Conservation (phyloP, 2,888 invertebrate genomes). For the Plebejus argus region DNA sequence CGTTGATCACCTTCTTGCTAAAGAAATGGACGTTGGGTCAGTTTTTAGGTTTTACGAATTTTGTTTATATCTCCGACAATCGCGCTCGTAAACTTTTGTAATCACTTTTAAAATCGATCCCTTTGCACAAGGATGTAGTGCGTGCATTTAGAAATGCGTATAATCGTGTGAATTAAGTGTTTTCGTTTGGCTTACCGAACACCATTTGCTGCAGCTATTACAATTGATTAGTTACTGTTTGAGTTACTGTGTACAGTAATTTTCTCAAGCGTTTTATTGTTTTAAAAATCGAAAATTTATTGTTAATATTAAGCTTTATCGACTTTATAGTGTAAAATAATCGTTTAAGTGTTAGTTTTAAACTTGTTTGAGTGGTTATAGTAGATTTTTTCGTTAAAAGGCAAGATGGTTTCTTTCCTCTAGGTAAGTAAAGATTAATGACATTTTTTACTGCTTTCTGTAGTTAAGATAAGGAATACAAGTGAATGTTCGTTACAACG, state of each 20-base stretch:
- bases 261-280: constrained; percentile 52
- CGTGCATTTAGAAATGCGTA: constrained; percentile 58
- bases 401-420: constrained; percentile 54
- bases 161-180: constrained; percentile 61
- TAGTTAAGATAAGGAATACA: constrained; percentile 49
- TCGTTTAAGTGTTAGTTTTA: constrained; percentile 57
- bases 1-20: constrained; percentile 68
- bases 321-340: constrained; percentile 50
- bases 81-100: constrained; percentile 75
- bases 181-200: constrained; percentile 56
- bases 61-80: constrained; percentile 79
- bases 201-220: constrained; percentile 50
- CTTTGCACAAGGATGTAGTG: constrained; percentile 67
- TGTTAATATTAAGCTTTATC: constrained; percentile 53
- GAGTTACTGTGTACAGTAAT: constrained; percentile 44
- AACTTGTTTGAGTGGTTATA: constrained; percentile 45
- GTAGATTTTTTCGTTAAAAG: constrained; percentile 44
- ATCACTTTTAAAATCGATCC: constrained; percentile 69
- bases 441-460: constrained; percentile 47
- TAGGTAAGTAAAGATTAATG: constrained; percentile 49
- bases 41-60: constrained; percentile 66
- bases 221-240: constrained; percentile 55
- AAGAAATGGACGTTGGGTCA: constrained; percentile 75
- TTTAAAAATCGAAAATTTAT: constrained; percentile 49
- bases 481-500: constrained; percentile 42